Evolutionary conservation across 2,888 invertebrate species (phyloP).

Genomic region (Volucella inanis): DNA sequence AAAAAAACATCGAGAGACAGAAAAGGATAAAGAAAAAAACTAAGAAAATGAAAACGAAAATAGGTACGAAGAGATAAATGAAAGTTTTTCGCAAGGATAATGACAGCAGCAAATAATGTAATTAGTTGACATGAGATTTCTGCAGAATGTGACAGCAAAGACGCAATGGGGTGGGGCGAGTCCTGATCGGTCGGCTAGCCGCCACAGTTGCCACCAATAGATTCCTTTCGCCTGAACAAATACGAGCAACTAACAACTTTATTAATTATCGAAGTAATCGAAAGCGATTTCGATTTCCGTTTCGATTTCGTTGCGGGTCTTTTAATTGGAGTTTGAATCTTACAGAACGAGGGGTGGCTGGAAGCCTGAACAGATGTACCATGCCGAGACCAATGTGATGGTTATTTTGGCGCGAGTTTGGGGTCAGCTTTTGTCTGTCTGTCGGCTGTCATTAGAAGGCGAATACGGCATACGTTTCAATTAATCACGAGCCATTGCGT

Average conservation of each 20-base stretch:
- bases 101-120: slow-evolving; percentile 58
- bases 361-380: background rate
- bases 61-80: slow-evolving; percentile 26
- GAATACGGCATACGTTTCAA: slow-evolving; percentile 26
- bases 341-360: too few relatives aligned
- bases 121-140: slow-evolving; percentile 53
- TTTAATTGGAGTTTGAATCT: slow-evolving; percentile 47
- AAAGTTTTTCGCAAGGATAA: slow-evolving; percentile 51
- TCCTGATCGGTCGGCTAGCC: too few relatives aligned
- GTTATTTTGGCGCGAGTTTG: background rate
- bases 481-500: slow-evolving; percentile 44
- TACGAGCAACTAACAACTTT: slow-evolving; percentile 53
- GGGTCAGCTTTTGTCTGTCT: slow-evolving; percentile 2
- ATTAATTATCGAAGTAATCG: slow-evolving; percentile 62
- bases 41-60: slow-evolving; percentile 2
- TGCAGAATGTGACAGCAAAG: slow-evolving; percentile 48
- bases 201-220: slow-evolving; percentile 12
- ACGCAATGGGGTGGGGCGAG: slow-evolving; percentile 11
- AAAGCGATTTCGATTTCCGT: slow-evolving; percentile 58
- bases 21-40: too few relatives aligned
- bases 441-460: slow-evolving; percentile 23
- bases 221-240: slow-evolving; percentile 47
- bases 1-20: background rate
- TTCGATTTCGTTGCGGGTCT: slow-evolving; percentile 52
- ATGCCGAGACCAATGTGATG: slow-evolving; percentile 14